A percentile compares a stretch with the other conserved stretches of the same genome.
Evolutionary conservation across 2,888 invertebrate species (phyloP).

Genomic region (Eueremaeus valkanovi): DNA sequence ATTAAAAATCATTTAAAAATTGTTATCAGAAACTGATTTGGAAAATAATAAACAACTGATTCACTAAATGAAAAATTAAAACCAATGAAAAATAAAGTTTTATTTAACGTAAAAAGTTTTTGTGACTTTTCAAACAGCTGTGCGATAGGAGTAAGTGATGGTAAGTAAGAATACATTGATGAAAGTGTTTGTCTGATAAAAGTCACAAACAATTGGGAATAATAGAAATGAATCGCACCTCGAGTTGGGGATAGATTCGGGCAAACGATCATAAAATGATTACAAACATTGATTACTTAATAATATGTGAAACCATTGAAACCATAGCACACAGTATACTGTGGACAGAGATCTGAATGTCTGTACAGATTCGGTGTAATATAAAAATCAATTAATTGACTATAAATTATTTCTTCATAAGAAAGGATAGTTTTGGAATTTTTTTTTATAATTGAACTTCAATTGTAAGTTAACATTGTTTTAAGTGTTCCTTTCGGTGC

Average conservation of each 20-base stretch:
- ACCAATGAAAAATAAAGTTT: background rate
- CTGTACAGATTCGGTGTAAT: background rate
- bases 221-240: constrained; percentile 31
- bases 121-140: constrained; percentile 5
- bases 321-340: no score
- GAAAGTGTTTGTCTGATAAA: constrained; percentile 21
- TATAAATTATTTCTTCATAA: background rate
- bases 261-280: constrained; percentile 34
- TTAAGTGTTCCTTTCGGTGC: no score
- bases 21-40: no score
- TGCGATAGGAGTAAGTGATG: constrained; percentile 18
- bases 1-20: background rate
- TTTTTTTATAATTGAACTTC: background rate
- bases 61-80: background rate
- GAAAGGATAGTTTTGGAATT: background rate
- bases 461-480: no score
- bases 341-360: no score
- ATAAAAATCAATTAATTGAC: constrained; percentile 8
- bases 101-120: background rate
- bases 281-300: constrained; percentile 28
- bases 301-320: constrained; percentile 10
- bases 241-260: constrained; percentile 18
- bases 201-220: constrained; percentile 12
- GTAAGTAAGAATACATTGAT: constrained; percentile 14
- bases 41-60: background rate